Evolutionary conservation across 2,888 invertebrate genomes (phyloP).

Genomic region (Agonopterix arenella): DNA sequence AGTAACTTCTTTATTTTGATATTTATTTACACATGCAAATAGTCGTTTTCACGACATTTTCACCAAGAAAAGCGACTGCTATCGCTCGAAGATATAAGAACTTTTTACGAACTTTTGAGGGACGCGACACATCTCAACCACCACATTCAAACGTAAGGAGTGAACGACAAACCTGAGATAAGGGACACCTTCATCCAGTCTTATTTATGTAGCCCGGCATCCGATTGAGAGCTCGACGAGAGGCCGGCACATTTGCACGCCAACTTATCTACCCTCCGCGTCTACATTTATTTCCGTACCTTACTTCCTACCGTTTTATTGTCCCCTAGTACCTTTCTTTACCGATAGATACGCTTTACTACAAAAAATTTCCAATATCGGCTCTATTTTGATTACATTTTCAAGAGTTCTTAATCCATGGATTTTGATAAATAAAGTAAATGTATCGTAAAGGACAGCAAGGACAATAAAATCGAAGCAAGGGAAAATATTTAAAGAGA

Average conservation of each 20-base stretch:
- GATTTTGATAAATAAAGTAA: slow-evolving; percentile 60
- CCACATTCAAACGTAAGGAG: slow-evolving; percentile 40
- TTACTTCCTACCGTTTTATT: slow-evolving; percentile 51
- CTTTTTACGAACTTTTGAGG: slow-evolving; percentile 4
- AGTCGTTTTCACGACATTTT: too few species aligned
- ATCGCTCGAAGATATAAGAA: not conserved
- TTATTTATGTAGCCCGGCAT: slow-evolving; percentile 71
- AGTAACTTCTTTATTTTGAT: too few species aligned
- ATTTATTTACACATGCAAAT: too few species aligned
- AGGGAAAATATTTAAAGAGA: slow-evolving; percentile 51
- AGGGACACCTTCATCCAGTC: slow-evolving; percentile 58
- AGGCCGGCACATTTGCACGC: slow-evolving; percentile 54
- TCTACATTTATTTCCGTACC: slow-evolving; percentile 68
- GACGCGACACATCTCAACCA: slow-evolving; percentile 3
- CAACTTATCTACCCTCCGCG: slow-evolving; percentile 66
- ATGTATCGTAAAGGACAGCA: slow-evolving; percentile 57
- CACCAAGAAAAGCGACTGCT: not conserved
- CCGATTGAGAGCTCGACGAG: slow-evolving; percentile 60
- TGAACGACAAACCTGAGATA: slow-evolving; percentile 48
- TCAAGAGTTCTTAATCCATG: slow-evolving; percentile 36
- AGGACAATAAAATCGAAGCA: slow-evolving; percentile 66
- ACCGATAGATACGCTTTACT: slow-evolving; percentile 1
- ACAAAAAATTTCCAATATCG: not conserved
- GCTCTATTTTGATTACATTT: not conserved
- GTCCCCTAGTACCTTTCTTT: slow-evolving; percentile 15